These are phyloP conservation scores for Toxotes chatareus DNA, from an alignment of 2,113 vertebrate species.

Conservation along the genomic window DNA sequence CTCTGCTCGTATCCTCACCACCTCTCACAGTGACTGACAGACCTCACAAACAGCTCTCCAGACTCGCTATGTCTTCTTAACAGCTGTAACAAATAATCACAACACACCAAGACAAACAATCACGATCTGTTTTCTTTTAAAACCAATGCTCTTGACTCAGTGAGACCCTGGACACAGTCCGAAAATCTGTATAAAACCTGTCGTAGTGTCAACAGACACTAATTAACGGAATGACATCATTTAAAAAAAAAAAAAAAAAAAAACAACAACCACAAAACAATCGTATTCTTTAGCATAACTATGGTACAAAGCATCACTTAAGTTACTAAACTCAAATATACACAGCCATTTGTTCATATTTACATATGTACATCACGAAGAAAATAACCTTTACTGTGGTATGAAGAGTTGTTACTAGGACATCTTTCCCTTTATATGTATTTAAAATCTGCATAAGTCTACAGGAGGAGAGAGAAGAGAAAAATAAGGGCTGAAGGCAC, in stretches of 20 bases:
- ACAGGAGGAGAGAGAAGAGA: constrained; percentile 19
- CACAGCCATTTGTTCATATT: constrained; percentile 94
- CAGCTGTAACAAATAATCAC: constrained; percentile 70
- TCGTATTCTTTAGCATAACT: constrained; percentile 71
- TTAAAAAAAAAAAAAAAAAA: constrained; percentile 75
- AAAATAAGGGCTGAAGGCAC: constrained; percentile 89
- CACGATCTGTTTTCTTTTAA: constrained; percentile 67
- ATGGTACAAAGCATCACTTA: constrained; percentile 87
- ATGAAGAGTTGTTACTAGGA: constrained; percentile 51
- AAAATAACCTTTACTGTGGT: constrained; percentile 69
- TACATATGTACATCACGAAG: constrained; percentile 93
- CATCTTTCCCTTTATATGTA: constrained; percentile 69
- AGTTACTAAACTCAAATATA: constrained; percentile 99
- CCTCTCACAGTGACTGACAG: neutral
- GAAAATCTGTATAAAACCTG: constrained; percentile 74
- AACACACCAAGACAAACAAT: constrained; percentile 65
- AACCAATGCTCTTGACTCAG: constrained; percentile 56
- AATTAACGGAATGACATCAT: constrained; percentile 90
- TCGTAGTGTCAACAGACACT: constrained; percentile 73
- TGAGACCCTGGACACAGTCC: constrained; percentile 71
- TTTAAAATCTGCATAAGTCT: constrained; percentile 66
- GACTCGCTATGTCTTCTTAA: neutral
- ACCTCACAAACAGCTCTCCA: neutral
- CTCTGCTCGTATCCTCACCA: neutral
- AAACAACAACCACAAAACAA: constrained; percentile 67